These are phyloP conservation scores for Neoascia interrupta DNA, from an alignment of 2,888 invertebrate genomes.

Conservation along the genomic window DNA sequence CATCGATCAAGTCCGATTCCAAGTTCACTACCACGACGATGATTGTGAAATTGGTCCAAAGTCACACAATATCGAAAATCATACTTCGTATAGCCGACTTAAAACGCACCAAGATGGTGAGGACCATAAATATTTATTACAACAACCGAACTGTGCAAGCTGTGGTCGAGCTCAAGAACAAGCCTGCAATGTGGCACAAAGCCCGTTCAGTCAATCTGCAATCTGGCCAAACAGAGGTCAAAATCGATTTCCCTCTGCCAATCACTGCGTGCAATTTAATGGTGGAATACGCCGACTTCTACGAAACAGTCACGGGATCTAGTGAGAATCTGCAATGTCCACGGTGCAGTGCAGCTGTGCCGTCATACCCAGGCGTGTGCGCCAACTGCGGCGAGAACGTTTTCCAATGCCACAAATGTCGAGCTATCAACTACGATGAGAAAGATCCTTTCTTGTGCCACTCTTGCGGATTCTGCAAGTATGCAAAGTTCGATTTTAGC, in stretches of 20 bases:
- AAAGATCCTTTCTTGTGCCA: constrained; percentile 99
- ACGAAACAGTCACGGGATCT: constrained; percentile 93
- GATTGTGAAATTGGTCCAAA: constrained; percentile 96
- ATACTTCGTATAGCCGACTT: constrained; percentile 95
- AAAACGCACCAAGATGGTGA: constrained; percentile 98
- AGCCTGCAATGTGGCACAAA: constrained; percentile 97
- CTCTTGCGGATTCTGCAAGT: constrained; percentile 99
- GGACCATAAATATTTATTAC: constrained; percentile 97
- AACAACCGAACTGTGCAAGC: constrained; percentile 97
- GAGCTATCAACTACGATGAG: constrained; percentile 99
- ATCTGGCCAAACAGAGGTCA: constrained; percentile 96
- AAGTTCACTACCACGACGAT: constrained; percentile 99
- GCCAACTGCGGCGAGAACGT: constrained; percentile 94
- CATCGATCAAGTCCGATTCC: constrained; percentile 96
- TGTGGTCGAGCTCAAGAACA: constrained; percentile 97
- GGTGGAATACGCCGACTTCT: constrained; percentile 99
- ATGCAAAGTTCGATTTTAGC: constrained; percentile 98
- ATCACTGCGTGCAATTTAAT: constrained; percentile 98
- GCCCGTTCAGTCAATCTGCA: constrained; percentile 94
- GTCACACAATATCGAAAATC: constrained; percentile 96
- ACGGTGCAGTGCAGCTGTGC: constrained; percentile 96
- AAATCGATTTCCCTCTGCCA: constrained; percentile 97
- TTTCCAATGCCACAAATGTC: constrained; percentile 99
- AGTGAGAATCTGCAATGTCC: constrained; percentile 97
- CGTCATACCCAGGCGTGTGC: constrained; percentile 98